Evolutionary conservation across 2,888 invertebrate species (phyloP), one percentile per base, ranked within the genome.

Genomic region (Thymelicus lineola): DNA sequence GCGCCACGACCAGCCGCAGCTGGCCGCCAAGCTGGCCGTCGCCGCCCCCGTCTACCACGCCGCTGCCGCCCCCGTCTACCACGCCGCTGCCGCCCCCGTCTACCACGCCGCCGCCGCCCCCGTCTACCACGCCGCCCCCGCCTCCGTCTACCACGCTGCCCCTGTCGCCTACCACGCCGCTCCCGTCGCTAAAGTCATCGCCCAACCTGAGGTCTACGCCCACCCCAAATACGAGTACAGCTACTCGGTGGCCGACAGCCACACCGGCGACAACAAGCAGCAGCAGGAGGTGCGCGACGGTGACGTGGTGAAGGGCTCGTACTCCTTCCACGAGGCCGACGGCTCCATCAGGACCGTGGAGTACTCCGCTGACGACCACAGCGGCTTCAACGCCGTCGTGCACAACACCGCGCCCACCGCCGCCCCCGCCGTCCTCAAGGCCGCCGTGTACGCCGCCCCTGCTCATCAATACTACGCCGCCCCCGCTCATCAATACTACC

Each of bases 231-330:
- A 93, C 83, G 90, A 94, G 78, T 95, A 88, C 89, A 88, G 86
- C 69, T 95, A 95, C 88, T 94, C 94, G 36, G 95, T 95, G 0
- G 88, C 93, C 74, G 95, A 95, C 80, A 86, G 90, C 35, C 94
- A 94, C 84, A 94, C 94, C 81, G 94, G 94, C 59, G 95, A 95
- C 87, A 89, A 93, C 85, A 94, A 95, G 86, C 88, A 89, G 72
- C 94, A 94, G 82, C 91, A 94, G 73, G 95, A 95, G 80, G 77
- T 80, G 72, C 89, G 92, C 74, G 94, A 94, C 76, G 94, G 94
- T 58, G 94, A 94, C 76, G 91, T 88, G 1, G 94, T 94, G 74
- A 92, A 92, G 81, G 95, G 94, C 77, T 89, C 90, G 14, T 94
- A 94, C 89, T 93, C 94, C 15, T 85, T 94, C 77, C 90, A 91